phyloP scores from a whole-genome alignment of 2,888 invertebrate genomes.

The Steromphala cineraria region DNA sequence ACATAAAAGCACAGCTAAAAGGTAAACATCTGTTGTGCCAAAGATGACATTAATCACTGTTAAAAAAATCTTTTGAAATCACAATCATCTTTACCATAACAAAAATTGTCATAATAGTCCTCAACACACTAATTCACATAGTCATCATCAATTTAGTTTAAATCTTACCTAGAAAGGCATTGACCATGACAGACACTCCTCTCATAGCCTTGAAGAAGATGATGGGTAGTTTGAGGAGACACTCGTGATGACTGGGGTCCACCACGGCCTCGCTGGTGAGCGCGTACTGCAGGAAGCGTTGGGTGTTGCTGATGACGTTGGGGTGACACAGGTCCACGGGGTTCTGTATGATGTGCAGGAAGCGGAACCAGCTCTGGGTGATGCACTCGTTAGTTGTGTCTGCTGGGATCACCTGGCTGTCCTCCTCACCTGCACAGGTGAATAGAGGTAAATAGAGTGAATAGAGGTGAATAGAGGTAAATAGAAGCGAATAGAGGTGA shows the following conservation, averaged over 20 bases:
- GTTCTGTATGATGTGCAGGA: slow-evolving; percentile 94
- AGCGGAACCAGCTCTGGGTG: slow-evolving; percentile 96
- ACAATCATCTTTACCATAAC: too few species aligned
- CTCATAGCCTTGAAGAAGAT: slow-evolving; percentile 96
- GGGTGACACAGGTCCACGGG: slow-evolving; percentile 86
- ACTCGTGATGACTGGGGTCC: slow-evolving; percentile 90
- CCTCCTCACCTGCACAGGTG: slow-evolving; percentile 85
- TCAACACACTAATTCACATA: too few species aligned
- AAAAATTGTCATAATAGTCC: too few species aligned
- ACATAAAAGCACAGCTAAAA: too few species aligned
- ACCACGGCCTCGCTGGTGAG: slow-evolving; percentile 84
- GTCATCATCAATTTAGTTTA: not conserved
- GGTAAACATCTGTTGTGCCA: too few species aligned
- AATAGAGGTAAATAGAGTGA: not conserved
- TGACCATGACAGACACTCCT: slow-evolving; percentile 93
- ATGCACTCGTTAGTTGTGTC: slow-evolving; percentile 91
- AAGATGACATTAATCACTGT: too few species aligned
- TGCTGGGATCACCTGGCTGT: slow-evolving; percentile 86
- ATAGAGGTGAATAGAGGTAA: slow-evolving; percentile 22
- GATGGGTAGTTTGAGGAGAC: slow-evolving; percentile 80
- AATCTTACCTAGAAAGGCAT: slow-evolving; percentile 91
- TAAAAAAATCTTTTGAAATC: too few species aligned
- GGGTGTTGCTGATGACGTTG: slow-evolving; percentile 81
- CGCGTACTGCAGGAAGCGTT: slow-evolving; percentile 88
- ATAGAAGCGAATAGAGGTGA: not conserved